Conservation (phyloP, 2,113 vertebrate genomes). For the Etheostoma cragini region DNA sequence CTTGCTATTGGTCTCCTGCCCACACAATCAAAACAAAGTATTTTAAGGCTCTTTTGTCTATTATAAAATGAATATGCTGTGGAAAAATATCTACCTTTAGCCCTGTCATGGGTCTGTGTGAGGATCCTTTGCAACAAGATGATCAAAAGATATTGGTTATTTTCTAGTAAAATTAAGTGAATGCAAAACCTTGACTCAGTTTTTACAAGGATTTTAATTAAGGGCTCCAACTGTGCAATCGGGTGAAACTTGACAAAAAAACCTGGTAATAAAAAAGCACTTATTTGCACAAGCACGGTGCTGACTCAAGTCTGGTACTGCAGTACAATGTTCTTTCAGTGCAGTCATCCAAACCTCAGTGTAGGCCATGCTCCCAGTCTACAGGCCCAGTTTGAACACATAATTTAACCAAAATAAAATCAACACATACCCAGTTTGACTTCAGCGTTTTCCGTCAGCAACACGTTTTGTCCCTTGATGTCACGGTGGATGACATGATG, state of each 20-base stretch:
- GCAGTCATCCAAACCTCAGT: not conserved
- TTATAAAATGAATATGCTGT: no score
- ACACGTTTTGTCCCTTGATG: conserved; percentile 98
- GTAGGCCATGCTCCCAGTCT: not conserved
- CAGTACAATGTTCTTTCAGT: conserved; percentile 17
- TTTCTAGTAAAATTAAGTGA: not conserved
- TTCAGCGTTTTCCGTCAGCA: conserved; percentile 98
- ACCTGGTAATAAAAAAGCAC: not conserved
- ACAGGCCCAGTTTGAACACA: not conserved
- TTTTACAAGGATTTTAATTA: not conserved
- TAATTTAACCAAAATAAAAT: not conserved
- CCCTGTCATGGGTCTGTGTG: no score
- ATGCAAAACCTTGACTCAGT: not conserved
- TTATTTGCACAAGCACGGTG: not conserved
- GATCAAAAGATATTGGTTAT: not conserved
- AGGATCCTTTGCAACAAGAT: no score
- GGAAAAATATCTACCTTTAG: no score
- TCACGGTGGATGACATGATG: conserved; percentile 99
- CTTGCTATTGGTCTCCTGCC: no score
- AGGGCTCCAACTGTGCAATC: not conserved
- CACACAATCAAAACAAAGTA: no score
- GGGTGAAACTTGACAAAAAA: not conserved
- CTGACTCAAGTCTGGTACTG: conserved; percentile 33
- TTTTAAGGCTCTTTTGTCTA: no score
- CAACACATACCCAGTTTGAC: conserved; percentile 93